Base-by-base conservation (phyloP, 2,797 vertebrate genomes). In the Propithecus deckenii region DNA sequence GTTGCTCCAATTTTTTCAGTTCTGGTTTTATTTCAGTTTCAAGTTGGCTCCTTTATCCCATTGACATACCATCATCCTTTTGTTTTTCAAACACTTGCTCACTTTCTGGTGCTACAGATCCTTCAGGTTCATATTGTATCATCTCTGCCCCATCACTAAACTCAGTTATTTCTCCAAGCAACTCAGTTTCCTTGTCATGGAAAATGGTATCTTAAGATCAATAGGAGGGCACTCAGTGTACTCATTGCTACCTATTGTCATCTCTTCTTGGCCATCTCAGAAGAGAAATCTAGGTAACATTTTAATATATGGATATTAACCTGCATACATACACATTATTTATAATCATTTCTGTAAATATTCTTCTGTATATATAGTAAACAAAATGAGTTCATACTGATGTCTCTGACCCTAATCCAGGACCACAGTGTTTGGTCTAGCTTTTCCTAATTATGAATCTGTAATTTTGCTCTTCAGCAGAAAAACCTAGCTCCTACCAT, bases 1-100 rank as follows among this genome's bases (percentile, higher is more conserved):
- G 10, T 41, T 52, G 32, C 13, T 69, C 30, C 52, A 18, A 67
- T 87, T 30, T 55, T 89, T 94, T 74, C 22, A 52, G 20, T 69
- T 76, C 89, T 11, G 7, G 10, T 46, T 87, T 94, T 76, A 80
- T 83, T 91, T 75, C n/a, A 57, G 41, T 55, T 85, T 91, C 23
- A 52, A 35, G 7, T 50, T n/a, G 41, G 30, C 14, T 61, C 4
- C 22, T n/a, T 1, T 7, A 50, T 52, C 4, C 6, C 6, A 5
- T 76, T 43, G 28, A 20, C 9, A 13, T 3, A 30, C 12, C 5
- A 83, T 43, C 7, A 57, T 57, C 17, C 5, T 63, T 63, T 71
- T 52, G 28, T 55, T 87, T 90, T 59, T 43, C n/a, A 2, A 69
- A 48, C 6, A 20, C 11, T 69, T 65, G 22, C 41, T 89, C 13